Evolutionary conservation across 2,113 vertebrate genomes (phyloP).

Genomic region (Centropus bengalensis): DNA sequence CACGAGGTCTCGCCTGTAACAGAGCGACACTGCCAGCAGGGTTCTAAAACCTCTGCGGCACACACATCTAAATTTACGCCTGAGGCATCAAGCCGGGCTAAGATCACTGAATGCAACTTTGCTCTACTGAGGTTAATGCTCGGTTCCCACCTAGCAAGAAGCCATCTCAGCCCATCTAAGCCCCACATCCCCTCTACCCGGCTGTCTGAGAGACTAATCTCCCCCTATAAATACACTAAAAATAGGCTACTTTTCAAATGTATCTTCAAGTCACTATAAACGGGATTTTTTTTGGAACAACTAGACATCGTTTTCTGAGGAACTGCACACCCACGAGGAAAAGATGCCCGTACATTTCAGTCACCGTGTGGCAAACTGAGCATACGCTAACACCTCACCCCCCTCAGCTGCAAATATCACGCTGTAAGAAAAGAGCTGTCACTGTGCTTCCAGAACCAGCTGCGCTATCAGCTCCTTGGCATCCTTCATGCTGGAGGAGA

Average conservation of each 20-base stretch:
- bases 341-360: conserved; percentile 34
- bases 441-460: conserved; percentile 76
- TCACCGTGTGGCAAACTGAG: neutral
- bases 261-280: conserved; percentile 49
- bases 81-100: neutral
- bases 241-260: conserved; percentile 29
- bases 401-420: neutral
- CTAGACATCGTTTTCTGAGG: conserved; percentile 4
- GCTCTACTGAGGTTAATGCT: neutral
- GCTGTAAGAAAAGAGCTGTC: neutral
- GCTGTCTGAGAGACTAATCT: neutral
- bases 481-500: conserved; percentile 84
- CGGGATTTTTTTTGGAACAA: neutral
- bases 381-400: neutral
- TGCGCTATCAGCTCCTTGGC: conserved; percentile 87
- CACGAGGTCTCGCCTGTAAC: neutral
- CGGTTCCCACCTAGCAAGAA: neutral
- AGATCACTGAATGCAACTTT: neutral
- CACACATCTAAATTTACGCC: neutral
- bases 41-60: neutral
- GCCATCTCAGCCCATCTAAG: neutral
- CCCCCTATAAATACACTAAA: neutral
- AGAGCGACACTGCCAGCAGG: neutral
- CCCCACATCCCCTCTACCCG: neutral
- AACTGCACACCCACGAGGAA: neutral